Evolutionary conservation across 1,140 invertebrate genomes (phyloP).

Genomic region (Drosophila arawakana): DNA sequence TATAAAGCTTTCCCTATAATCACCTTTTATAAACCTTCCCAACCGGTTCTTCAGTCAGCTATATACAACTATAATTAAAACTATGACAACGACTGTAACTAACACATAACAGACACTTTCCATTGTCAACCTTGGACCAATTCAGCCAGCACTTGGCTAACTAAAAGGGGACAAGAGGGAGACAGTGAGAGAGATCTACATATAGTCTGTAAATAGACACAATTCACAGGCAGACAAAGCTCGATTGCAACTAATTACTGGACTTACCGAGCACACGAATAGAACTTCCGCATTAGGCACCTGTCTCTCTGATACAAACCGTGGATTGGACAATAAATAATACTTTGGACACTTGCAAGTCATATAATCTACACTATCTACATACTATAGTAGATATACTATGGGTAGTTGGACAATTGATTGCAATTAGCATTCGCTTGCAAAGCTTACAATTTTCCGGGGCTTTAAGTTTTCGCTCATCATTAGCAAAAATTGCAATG

Average conservation of each 20-base stretch:
- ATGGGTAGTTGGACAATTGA: slow-evolving; percentile 23
- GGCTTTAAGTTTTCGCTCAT: slow-evolving; percentile 36
- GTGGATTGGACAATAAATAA: slow-evolving; percentile 37
- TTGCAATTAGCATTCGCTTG: slow-evolving; percentile 32
- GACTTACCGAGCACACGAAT: slow-evolving; percentile 2
- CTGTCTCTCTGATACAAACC: slow-evolving; percentile 22
- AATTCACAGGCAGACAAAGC: slow-evolving; percentile 34
- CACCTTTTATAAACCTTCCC: not conserved
- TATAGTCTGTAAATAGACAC: slow-evolving; percentile 26
- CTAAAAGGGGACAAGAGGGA: not conserved
- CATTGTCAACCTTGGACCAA: slow-evolving; percentile 25
- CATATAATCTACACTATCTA: not conserved
- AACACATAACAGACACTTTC: slow-evolving; percentile 31
- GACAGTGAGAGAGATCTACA: slow-evolving; percentile 15
- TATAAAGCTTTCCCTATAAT: not conserved
- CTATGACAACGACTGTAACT: not conserved
- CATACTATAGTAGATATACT: not conserved
- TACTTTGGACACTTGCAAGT: slow-evolving; percentile 11
- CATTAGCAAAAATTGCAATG: slow-evolving; percentile 50
- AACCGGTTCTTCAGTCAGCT: slow-evolving; percentile 9
- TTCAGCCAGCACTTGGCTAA: slow-evolving; percentile 3
- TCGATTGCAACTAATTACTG: slow-evolving; percentile 42
- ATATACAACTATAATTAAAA: slow-evolving; percentile 16
- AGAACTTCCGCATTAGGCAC: slow-evolving; percentile 37
- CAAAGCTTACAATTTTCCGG: slow-evolving; percentile 11